These are phyloP conservation scores for Drosophila quinaria DNA, from an alignment of 2,888 invertebrate genomes.

Conservation along the genomic window DNA sequence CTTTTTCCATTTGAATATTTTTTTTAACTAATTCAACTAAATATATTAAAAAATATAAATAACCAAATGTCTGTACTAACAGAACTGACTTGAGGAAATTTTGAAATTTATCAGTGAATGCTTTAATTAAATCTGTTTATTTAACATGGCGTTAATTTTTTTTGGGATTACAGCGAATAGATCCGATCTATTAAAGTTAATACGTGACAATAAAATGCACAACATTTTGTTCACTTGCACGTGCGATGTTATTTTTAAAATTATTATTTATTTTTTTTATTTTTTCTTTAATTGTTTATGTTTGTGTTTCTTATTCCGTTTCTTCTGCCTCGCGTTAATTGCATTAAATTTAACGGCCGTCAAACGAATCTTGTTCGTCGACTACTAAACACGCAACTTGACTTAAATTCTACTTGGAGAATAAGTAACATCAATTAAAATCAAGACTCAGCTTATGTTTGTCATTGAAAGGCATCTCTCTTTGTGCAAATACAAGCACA, in stretches of 20 bases:
- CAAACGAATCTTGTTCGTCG: constrained; percentile 33
- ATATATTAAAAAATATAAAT: too few relatives aligned
- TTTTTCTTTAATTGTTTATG: constrained; percentile 21
- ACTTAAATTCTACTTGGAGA: constrained; percentile 55
- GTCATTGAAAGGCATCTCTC: constrained; percentile 33
- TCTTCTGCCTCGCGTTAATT: constrained; percentile 59
- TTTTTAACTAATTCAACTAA: too few relatives aligned
- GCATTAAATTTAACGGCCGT: constrained; percentile 48
- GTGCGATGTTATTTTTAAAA: constrained; percentile 3
- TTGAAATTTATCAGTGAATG: background rate
- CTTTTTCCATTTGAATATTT: too few relatives aligned
- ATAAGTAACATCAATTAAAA: constrained; percentile 57
- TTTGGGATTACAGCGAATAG: background rate
- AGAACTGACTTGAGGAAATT: background rate
- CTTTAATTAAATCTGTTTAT: background rate
- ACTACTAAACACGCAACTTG: constrained; percentile 67
- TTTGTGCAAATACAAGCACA: background rate
- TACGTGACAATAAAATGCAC: constrained; percentile 4
- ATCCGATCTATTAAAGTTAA: background rate
- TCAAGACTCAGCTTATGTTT: constrained; percentile 15
- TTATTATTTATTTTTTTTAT: constrained; percentile 24
- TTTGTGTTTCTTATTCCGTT: constrained; percentile 21
- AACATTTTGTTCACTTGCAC: constrained; percentile 10
- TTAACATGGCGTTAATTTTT: background rate
- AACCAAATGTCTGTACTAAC: too few relatives aligned